Evolutionary conservation across 2,888 invertebrate species (phyloP), one percentile per base, ranked within the genome.

Genomic region (Dasysyrphus tricinctus): DNA sequence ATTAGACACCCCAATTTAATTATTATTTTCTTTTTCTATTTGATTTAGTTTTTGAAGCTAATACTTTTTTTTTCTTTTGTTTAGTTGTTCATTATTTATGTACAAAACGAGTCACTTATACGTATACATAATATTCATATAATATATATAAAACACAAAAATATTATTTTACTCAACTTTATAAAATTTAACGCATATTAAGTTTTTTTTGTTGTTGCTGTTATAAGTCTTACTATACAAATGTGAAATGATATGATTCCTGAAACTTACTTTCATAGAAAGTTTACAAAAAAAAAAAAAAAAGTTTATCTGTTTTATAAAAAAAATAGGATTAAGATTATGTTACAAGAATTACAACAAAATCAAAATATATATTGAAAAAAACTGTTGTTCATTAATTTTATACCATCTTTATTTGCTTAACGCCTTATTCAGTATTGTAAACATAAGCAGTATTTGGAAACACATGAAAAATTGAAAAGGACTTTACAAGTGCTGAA

Each of bases 21-120:
- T 56, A 63, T 57, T 29, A 47, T 24, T 56, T 73, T 49, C 5
- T 51, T 49, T 73, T 34, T 39, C 63, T 70, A 42, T 57, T 32
- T 34, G 59, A 54, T 65, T 44, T 75, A 49, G 51, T 54, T 59
- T 65, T 47, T 59, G 65, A 78, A 72, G 75, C 69, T 74, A 24
- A 57, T 49, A 67, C n/a, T n/a, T 44, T 44, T 59, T 29, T 59
- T 37, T 34, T 65, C 59, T 44, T 47, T n/a, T 59, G 42, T 39
- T 44, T 24, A 47, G 16, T 51, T 70, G 24, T 79, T 70, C 39
- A 67, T 24, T 67, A 67, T 24, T 67, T 79, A 80, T 86, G 72
- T 87, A 87, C 82, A 87, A 77, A 81, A 81, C 37, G 29, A n/a
- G 49, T 59, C 19, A 42, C 44, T 80, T 80, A n/a, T n/a, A 72